Evolutionary conservation across 2,888 invertebrate genomes (phyloP), one percentile per base, ranked within the genome.

Genomic region (Synanthedon formicaeformis): DNA sequence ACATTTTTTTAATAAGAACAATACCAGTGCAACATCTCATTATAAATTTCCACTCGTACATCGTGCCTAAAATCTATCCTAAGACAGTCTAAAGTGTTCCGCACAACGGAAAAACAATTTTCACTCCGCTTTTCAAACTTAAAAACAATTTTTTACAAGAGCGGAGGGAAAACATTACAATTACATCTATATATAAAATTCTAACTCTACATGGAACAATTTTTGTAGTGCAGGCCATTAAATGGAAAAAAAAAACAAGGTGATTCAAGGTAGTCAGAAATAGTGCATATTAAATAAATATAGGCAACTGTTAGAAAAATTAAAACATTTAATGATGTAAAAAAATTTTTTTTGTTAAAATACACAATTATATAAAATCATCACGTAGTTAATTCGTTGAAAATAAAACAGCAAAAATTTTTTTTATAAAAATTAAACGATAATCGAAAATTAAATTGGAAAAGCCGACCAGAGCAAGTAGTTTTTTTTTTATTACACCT

Each of bases 81-180:
- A 87, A 71, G 78, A 85, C 87, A 87, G 87, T 87, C 86, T 85
- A 87, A 82, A 68, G 65, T 66, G 75, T 85, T 82, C 86, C 87
- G 85, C 73, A 86, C 85, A 85, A 86, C 87, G 87, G 86, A 86
- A 86, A 85, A 83, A 77, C 73, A 71, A 66, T 65, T 68, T 73
- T 73, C 84, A 81, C 83, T 74, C 66, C 75, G 77, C 67, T 63
- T 60, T 49, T 23, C 23, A 63, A 70, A 61, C 77, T 82, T 81
- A 85, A 64, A 61, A 60, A 57, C 70, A 71, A 79, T 71, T 79
- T 82, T 83, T 66, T 83, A 86, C 82, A 79, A 61, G 50, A 58
- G 66, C 78, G 77, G 72, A 79, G 80, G 80, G 80, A 78, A 76
- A 76, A 67, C 71, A 69, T 66, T 69, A 50, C 40, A 50, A 52